Base-by-base conservation (phyloP, 2,888 invertebrate species). In the Spisula subtruncata region DNA sequence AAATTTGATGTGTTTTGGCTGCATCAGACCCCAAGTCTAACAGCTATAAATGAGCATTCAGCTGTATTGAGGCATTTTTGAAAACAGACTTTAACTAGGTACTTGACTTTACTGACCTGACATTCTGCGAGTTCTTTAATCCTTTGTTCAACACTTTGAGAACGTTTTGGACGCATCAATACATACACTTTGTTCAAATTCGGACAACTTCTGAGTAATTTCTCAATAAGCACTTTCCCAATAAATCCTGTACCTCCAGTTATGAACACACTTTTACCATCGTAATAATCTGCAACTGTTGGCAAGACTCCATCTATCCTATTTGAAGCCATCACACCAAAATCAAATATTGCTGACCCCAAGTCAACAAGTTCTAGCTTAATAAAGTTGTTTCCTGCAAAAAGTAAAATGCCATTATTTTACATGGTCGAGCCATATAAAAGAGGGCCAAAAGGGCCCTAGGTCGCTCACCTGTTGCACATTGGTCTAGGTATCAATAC, bases 231-330 rank as follows among this genome's bases (percentile, higher is more conserved):
- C 0, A 98, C 98, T 97, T 99, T 99, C 0, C 99, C 99, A 97
- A 99, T 97, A 96, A 99, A 99, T 0, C 99, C 99, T 0, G 99
- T 99, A 20, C 98, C 98, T 29, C 99, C 99, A 29, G 99, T 99
- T 85, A 99, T 98, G 95, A 99, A 98, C 81, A 99, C 97, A 91
- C 97, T 97, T 91, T 98, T 97, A 14, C 98, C 98, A 6, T 97
- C 97, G 96, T 98, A 98, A 96, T 98, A 98, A 54, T 98, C 97
- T 0, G 97, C 97, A 35, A 96, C 93, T 18, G 92, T 91, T 14
- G 94, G 94, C 29, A 94, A 54, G 60, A 91, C 60, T 56, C 84
- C 89, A 32, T 91, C 90, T n/a, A 86, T 85, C 71, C 86, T 90
- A 51, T 86, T 81, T 48, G 81, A 60, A n/a, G 46, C 60, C 85